Percentiles rank a stretch among this genome's conserved stretches.
phyloP scores from a whole-genome alignment of 2,113 vertebrate species.

The Gallinago undulata region DNA sequence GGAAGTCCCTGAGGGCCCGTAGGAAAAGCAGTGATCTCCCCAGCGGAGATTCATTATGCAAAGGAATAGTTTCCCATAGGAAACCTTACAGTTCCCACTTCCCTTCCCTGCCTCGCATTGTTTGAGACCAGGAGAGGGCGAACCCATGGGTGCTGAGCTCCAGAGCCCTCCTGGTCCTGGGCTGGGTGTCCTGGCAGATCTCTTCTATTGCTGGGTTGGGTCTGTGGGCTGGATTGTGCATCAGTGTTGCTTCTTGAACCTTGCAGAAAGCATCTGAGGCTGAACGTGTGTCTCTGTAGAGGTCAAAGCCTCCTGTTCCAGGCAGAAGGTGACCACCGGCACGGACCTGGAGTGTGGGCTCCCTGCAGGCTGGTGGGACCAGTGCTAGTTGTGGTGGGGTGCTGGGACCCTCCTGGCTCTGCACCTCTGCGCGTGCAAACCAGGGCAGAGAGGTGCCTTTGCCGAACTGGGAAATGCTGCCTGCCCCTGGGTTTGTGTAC shows the following conservation, averaged over 20 bases:
- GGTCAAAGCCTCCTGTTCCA: not conserved
- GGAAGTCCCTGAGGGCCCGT: not conserved
- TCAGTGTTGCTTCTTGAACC: not conserved
- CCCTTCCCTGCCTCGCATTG: accelerated
- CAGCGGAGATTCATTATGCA: not conserved
- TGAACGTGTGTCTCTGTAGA: accelerated
- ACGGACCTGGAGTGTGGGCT: accelerated
- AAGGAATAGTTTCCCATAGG: slow-evolving; percentile 1
- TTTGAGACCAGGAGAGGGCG: not conserved
- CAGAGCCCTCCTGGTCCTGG: not conserved
- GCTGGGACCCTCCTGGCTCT: not conserved
- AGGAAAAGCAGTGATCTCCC: not conserved
- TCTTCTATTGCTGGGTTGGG: not conserved
- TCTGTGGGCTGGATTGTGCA: not conserved
- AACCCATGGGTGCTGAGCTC: not conserved
- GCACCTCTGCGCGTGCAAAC: not conserved
- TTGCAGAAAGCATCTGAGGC: not conserved
- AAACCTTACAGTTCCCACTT: not conserved
- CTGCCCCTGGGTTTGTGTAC: accelerated
- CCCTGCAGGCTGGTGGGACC: not conserved
- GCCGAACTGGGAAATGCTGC: not conserved
- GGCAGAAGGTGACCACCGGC: not conserved
- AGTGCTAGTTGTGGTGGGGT: not conserved
- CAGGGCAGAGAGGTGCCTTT: not conserved
- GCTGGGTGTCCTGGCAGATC: not conserved